These are phyloP conservation scores for Cryptus viduatorius DNA, from an alignment of 2,888 invertebrate species.

Conservation along the genomic window DNA sequence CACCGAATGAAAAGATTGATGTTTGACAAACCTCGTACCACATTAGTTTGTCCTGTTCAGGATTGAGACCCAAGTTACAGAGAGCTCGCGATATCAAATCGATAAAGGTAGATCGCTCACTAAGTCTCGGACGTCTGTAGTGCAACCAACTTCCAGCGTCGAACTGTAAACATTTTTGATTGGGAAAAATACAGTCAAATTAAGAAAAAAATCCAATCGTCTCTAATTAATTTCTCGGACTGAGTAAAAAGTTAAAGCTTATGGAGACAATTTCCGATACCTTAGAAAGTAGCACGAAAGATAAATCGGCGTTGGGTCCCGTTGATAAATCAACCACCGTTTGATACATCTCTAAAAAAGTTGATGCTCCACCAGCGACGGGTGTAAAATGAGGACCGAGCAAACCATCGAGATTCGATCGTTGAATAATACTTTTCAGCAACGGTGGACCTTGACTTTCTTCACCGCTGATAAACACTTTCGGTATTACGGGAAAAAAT, in stretches of 20 bases:
- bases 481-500: conserved; percentile 11
- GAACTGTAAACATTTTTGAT: conserved; percentile 87
- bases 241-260: no score
- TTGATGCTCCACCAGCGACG: conserved; percentile 87
- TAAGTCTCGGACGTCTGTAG: conserved; percentile 87
- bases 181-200: conserved; percentile 28
- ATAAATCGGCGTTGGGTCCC: conserved; percentile 87
- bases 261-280: conserved; percentile 81
- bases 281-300: conserved; percentile 91
- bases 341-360: conserved; percentile 90
- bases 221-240: no score
- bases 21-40: conserved; percentile 86
- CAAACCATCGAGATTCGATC: conserved; percentile 88
- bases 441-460: conserved; percentile 88
- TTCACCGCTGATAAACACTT: conserved; percentile 87
- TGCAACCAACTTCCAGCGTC: conserved; percentile 90
- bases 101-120: conserved; percentile 89
- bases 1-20: not conserved
- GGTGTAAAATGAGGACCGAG: conserved; percentile 91
- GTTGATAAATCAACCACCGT: conserved; percentile 86
- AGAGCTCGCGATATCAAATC: conserved; percentile 89
- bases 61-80: conserved; percentile 87
- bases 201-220: no score
- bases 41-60: conserved; percentile 86
- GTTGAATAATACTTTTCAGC: conserved; percentile 88